Evolutionary conservation across 2,888 invertebrate species (phyloP).

Genomic region (Cosmorhoe ocellata): DNA sequence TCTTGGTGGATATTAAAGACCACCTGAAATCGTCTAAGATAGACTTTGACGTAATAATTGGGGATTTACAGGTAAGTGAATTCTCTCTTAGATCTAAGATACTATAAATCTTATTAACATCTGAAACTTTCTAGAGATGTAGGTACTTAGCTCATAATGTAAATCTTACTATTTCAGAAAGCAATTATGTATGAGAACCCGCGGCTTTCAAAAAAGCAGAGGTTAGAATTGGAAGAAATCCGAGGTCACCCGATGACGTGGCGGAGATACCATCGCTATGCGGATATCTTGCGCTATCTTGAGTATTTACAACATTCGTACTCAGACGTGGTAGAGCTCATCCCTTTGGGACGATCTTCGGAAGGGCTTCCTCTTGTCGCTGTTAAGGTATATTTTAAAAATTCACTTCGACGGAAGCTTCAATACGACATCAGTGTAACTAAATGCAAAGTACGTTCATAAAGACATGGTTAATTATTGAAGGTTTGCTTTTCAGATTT

Average conservation of each 20-base stretch:
- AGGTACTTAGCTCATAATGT: background rate
- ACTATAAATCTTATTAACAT: no score
- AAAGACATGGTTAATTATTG: no score
- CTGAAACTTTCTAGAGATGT: background rate
- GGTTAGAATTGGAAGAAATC: slow-evolving; percentile 79
- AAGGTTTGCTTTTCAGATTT: slow-evolving; percentile 46
- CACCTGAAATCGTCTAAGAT: slow-evolving; percentile 84
- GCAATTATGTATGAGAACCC: slow-evolving; percentile 87
- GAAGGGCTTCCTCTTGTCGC: slow-evolving; percentile 88
- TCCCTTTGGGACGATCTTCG: slow-evolving; percentile 87
- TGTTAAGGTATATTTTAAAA: slow-evolving; percentile 80
- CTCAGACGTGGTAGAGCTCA: slow-evolving; percentile 84
- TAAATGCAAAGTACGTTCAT: no score
- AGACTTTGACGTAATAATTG: slow-evolving; percentile 85
- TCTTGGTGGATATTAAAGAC: slow-evolving; percentile 82
- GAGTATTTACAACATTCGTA: slow-evolving; percentile 85
- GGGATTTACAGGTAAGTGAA: slow-evolving; percentile 89
- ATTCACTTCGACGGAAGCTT: no score
- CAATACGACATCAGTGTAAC: no score
- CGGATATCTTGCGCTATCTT: slow-evolving; percentile 86
- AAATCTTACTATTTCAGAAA: slow-evolving; percentile 66
- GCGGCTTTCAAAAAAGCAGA: slow-evolving; percentile 83
- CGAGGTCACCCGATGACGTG: slow-evolving; percentile 87
- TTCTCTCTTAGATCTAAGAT: no score
- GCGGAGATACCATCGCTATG: slow-evolving; percentile 87